These are phyloP conservation scores for Phyllostomus discolor DNA, from an alignment of 2,113 vertebrate genomes.

Conservation along the genomic window DNA sequence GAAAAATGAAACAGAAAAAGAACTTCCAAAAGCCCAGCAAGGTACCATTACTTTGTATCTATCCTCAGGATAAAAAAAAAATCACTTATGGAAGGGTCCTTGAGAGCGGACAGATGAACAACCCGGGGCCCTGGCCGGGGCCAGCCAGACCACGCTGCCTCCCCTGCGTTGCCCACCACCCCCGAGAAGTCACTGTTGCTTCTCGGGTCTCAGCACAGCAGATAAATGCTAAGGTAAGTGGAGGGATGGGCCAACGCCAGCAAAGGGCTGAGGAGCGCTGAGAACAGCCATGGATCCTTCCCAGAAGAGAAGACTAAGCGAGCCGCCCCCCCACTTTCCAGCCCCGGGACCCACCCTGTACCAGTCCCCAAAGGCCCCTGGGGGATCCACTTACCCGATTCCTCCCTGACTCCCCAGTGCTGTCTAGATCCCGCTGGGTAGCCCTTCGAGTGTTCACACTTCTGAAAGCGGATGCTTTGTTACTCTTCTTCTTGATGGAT, in stretches of 20 bases:
- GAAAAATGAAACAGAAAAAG: neutral
- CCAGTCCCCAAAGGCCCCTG: fast-evolving
- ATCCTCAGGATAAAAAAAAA: neutral
- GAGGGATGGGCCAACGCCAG: neutral
- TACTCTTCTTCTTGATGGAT: slow-evolving; percentile 86
- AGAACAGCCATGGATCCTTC: neutral
- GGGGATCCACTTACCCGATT: slow-evolving; percentile 19
- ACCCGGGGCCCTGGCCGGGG: neutral
- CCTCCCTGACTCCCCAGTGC: slow-evolving; percentile 46
- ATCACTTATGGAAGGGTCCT: fast-evolving
- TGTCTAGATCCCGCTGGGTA: slow-evolving; percentile 81
- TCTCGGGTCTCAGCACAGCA: neutral
- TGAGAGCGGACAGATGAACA: neutral
- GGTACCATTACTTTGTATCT: neutral
- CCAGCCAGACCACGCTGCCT: neutral
- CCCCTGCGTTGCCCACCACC: fast-evolving
- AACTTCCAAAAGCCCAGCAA: neutral
- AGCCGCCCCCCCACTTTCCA: fast-evolving
- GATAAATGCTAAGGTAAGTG: neutral
- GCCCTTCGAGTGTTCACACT: slow-evolving; percentile 87
- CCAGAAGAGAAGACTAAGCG: neutral
- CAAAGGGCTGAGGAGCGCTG: neutral
- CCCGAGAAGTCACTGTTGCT: neutral
- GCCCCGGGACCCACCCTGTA: neutral
- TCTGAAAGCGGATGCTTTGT: slow-evolving; percentile 86